Evolutionary conservation across 2,113 vertebrate species (phyloP).

Genomic region (Melanostigma gelatinosum): DNA sequence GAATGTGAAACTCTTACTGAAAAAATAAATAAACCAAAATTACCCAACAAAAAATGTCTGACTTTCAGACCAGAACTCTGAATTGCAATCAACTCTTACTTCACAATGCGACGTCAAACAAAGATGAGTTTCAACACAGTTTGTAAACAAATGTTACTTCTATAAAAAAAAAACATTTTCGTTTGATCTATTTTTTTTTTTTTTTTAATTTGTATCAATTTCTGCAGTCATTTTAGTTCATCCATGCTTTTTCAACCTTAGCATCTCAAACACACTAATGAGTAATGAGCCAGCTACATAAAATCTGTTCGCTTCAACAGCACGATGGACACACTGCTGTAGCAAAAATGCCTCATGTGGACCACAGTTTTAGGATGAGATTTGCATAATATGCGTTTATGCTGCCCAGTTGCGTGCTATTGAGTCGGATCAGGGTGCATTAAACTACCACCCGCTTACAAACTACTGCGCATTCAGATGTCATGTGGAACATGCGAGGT

Average conservation of each 20-base stretch:
- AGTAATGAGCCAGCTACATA: neutral
- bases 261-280: neutral
- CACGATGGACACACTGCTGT: neutral
- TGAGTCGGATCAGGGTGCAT: neutral
- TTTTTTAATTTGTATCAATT: neutral
- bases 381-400: neutral
- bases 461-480: neutral
- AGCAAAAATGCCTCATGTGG: neutral
- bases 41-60: neutral
- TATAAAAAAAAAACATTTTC: neutral
- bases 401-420: neutral
- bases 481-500: rapidly evolving
- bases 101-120: neutral
- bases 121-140: neutral
- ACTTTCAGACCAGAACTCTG: neutral
- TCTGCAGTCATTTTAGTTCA: neutral
- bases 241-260: neutral
- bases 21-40: neutral
- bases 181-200: neutral
- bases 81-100: neutral
- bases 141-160: neutral
- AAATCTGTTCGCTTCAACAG: neutral
- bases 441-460: neutral
- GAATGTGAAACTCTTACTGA: neutral
- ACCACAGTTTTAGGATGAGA: neutral